Evolutionary conservation across 1,140 invertebrate genomes (phyloP), one percentile per base, ranked within the genome.

Genomic region (Ditylenchus dipsaci): DNA sequence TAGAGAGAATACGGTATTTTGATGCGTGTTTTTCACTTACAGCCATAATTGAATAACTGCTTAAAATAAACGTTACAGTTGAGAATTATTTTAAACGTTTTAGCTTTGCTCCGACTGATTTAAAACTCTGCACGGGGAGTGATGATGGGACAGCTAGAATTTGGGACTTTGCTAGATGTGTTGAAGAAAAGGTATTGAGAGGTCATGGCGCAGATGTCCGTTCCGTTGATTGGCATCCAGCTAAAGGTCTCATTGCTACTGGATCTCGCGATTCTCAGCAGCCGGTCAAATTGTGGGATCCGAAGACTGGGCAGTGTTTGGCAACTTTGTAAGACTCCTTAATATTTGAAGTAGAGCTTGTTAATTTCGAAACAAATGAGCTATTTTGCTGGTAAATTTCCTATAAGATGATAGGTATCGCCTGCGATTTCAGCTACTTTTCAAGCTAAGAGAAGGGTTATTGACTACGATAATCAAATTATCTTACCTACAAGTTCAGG

Each of bases 201-300:
- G 95, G 96, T 75, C 96, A 99, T 84, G 96, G 96, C 75, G 92
- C 95, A 21, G 96, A 99, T 88, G 96, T 99, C 0, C 97, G 97
- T 84, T 97, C 94, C 85, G 92, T 97, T 5, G 93, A 97, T 84
- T 99, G 96, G 96, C 59, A 61, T 61, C 95, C 96, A 7, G 90
- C 92, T 72, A 97, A 97, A 85, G 90, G 90, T 73, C 87, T 99
- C 61, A 89, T 99, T 76, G 91, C 95, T 23, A 97, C 95, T 17
- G 96, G 96, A 0, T 97, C 93, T 84, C 97, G 98, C 86, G 96
- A 99, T 84, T 97, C 95, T 84, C 96, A 99, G 82, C 96, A 99
- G 81, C 96, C 96, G 11, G 91, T 99, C 15, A 99, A 99, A 85
- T 85, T 99, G 17, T 99, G 96, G 96, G 96, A 99, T 87, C 93